phyloP scores from a whole-genome alignment of 2,113 vertebrate species.

The Gyps fulvus region DNA sequence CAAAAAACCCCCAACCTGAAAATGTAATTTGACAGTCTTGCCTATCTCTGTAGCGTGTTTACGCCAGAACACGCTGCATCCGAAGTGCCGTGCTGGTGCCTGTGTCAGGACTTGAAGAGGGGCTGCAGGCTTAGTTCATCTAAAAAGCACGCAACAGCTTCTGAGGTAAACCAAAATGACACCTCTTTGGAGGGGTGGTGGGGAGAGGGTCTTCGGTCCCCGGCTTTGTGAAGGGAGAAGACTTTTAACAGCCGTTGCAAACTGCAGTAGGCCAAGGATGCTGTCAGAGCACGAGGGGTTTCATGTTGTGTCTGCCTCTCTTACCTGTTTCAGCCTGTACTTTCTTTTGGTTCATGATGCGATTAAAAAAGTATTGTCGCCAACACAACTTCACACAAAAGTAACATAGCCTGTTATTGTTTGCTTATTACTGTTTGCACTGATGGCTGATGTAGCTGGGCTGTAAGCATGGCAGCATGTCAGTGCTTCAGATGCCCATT shows the following conservation, averaged over 20 bases:
- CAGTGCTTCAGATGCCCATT: background rate
- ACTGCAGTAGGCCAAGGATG: rapidly evolving
- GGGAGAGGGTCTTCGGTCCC: background rate
- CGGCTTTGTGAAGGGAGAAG: background rate
- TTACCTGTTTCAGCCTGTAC: rapidly evolving
- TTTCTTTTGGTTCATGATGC: background rate
- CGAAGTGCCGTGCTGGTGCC: rapidly evolving
- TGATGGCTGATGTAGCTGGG: background rate
- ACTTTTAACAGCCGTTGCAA: background rate
- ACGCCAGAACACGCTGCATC: rapidly evolving
- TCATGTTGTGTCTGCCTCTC: background rate
- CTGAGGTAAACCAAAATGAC: too few species aligned
- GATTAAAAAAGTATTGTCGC: rapidly evolving
- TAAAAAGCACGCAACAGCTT: too few species aligned
- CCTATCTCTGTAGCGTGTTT: rapidly evolving
- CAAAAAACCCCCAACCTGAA: background rate
- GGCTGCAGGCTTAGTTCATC: background rate
- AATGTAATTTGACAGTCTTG: rapidly evolving
- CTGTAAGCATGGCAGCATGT: background rate
- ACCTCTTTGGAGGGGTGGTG: background rate
- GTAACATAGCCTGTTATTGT: background rate
- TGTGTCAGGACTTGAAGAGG: rapidly evolving
- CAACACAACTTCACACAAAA: background rate
- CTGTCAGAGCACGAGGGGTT: rapidly evolving
- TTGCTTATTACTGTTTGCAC: background rate